phyloP scores from a whole-genome alignment of 2,113 vertebrate species.

The Miniopterus natalensis region DNA sequence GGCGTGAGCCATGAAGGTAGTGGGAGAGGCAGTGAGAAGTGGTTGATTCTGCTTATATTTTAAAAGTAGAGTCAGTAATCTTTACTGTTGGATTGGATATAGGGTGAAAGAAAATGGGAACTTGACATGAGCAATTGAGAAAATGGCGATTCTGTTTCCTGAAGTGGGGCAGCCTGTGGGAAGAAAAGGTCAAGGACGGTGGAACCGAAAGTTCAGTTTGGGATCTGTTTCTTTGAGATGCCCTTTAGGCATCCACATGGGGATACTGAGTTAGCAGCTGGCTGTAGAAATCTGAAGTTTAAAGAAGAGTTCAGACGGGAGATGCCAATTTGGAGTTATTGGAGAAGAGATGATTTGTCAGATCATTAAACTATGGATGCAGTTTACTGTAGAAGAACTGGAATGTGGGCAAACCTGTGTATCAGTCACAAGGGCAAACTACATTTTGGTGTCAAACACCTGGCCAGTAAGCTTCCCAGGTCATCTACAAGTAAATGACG shows the following conservation, averaged over 20 bases:
- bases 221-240: neutral
- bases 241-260: no score
- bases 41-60: neutral
- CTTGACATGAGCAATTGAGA: neutral
- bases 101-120: neutral
- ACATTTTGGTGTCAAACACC: neutral
- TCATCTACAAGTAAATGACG: neutral
- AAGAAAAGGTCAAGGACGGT: neutral
- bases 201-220: neutral
- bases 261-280: neutral
- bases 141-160: neutral
- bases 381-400: neutral
- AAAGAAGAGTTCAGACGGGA: neutral
- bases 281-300: neutral
- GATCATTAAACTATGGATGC: neutral
- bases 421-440: neutral
- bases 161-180: neutral
- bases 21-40: neutral
- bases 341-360: neutral
- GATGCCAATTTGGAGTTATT: neutral
- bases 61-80: neutral
- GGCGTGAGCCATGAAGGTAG: no score
- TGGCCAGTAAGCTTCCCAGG: neutral
- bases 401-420: neutral
- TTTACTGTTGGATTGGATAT: neutral